These are phyloP conservation scores for Oreochromis grahami DNA, from an alignment of 2,797 vertebrate genomes.

Conservation along the genomic window DNA sequence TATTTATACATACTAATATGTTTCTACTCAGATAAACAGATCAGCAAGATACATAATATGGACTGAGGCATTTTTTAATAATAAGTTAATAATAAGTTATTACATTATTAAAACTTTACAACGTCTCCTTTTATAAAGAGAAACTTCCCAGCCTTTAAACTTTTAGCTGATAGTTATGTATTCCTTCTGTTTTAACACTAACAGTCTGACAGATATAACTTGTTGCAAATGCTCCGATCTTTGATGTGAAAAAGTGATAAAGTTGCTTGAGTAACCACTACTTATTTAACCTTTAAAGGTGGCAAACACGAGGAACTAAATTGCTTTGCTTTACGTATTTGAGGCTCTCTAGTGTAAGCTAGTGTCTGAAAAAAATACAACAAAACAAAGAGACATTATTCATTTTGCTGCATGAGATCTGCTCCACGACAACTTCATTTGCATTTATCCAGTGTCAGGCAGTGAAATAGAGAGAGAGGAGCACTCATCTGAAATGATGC, in stretches of 20 bases:
- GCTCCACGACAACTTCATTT: conserved; percentile 71
- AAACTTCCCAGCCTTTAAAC: not conserved
- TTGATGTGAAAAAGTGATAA: not conserved
- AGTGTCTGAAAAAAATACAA: conserved; percentile 1
- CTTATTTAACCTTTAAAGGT: not conserved
- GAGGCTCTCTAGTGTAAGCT: not conserved
- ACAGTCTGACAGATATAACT: not conserved
- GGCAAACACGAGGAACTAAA: not conserved
- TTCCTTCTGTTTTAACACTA: not conserved
- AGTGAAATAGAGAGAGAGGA: conserved; percentile 40
- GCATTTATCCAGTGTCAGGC: conserved; percentile 67
- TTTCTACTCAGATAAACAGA: not conserved
- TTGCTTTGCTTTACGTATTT: not conserved
- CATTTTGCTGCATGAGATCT: conserved; percentile 61
- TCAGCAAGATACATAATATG: not conserved
- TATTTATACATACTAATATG: not conserved
- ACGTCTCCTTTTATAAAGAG: not conserved
- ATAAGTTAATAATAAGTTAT: not conserved
- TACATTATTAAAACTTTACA: not conserved
- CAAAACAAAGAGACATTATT: conserved; percentile 58
- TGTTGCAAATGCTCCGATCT: not conserved
- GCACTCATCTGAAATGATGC: conserved; percentile 69
- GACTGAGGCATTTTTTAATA: not conserved
- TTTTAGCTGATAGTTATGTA: not conserved
- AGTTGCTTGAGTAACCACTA: not conserved